Evolutionary conservation across 1,140 invertebrate genomes (phyloP).

Genomic region (Temnothorax longispinosus): DNA sequence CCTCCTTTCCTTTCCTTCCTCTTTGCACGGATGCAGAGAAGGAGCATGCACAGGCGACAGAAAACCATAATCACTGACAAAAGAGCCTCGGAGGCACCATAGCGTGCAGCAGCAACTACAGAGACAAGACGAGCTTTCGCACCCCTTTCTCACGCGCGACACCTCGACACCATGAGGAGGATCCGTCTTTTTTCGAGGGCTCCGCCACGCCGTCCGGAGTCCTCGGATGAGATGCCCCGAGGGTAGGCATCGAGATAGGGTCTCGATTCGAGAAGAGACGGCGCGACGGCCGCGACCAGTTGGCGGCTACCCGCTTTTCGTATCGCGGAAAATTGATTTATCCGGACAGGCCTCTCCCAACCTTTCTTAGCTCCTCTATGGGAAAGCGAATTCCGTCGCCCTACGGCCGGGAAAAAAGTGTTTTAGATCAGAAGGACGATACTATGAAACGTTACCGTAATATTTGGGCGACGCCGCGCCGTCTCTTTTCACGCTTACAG

Average conservation of each 20-base stretch:
- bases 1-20: constrained; percentile 51
- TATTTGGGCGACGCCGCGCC: background rate
- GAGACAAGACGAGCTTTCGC: constrained; percentile 66
- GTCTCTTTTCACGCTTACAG: background rate
- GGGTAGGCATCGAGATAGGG: constrained; percentile 7
- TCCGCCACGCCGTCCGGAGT: constrained; percentile 12
- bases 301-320: constrained; percentile 23
- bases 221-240: constrained; percentile 46
- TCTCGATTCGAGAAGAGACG: constrained; percentile 29
- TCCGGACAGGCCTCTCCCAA: background rate
- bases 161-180: constrained; percentile 56
- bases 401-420: background rate
- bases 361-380: background rate
- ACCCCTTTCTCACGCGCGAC: constrained; percentile 76
- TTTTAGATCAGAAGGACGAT: background rate
- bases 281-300: constrained; percentile 41
- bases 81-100: constrained; percentile 62
- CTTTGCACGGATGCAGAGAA: constrained; percentile 29
- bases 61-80: constrained; percentile 75
- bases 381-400: background rate
- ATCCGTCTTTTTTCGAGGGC: constrained; percentile 58
- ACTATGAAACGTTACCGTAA: background rate
- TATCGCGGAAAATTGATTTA: constrained; percentile 52
- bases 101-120: constrained; percentile 57
- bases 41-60: constrained; percentile 54